Evolutionary conservation across 37 sponge, comb jelly and placozoan genomes (phyloP).

Genomic region (Chondrilla cf. caribensis): DNA sequence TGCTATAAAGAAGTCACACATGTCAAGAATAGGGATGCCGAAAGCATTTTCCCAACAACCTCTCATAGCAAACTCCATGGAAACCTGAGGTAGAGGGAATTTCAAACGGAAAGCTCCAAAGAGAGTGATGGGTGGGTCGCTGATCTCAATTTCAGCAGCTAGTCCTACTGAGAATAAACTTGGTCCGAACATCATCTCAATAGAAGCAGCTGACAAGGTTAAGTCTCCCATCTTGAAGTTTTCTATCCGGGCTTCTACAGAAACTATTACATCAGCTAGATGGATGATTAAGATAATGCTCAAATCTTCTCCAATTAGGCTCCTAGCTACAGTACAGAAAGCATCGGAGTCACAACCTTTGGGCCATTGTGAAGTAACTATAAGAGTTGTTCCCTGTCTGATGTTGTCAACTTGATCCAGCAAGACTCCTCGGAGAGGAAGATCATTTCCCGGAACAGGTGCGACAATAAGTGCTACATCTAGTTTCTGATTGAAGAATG

Average conservation of each 20-base stretch:
- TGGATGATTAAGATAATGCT: not conserved
- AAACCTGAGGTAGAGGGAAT: not conserved
- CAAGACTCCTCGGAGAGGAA: not conserved
- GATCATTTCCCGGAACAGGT: not conserved
- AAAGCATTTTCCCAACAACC: constrained; percentile 34
- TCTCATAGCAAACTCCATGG: constrained; percentile 15
- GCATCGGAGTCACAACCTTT: not conserved
- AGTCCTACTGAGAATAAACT: constrained; percentile 9
- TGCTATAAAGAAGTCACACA: not conserved
- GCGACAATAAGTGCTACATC: not conserved
- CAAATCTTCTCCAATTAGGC: constrained; percentile 2
- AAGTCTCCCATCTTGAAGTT: constrained; percentile 9
- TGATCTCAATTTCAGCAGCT: constrained; percentile 5
- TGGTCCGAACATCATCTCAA: constrained; percentile 11
- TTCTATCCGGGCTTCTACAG: not conserved
- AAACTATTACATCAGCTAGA: not conserved
- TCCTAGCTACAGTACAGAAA: constrained; percentile 1
- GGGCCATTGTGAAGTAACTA: not conserved
- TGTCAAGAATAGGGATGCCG: not conserved
- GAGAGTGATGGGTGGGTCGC: constrained; percentile 20
- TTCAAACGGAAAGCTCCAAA: not conserved
- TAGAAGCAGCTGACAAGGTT: not conserved
- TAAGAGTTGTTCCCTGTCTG: not conserved
- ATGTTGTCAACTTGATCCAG: not conserved
- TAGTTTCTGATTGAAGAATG: not conserved